Evolutionary conservation across 1,140 invertebrate genomes (phyloP), one percentile per base, ranked within the genome.

Genomic region (Oscheius sp.): DNA sequence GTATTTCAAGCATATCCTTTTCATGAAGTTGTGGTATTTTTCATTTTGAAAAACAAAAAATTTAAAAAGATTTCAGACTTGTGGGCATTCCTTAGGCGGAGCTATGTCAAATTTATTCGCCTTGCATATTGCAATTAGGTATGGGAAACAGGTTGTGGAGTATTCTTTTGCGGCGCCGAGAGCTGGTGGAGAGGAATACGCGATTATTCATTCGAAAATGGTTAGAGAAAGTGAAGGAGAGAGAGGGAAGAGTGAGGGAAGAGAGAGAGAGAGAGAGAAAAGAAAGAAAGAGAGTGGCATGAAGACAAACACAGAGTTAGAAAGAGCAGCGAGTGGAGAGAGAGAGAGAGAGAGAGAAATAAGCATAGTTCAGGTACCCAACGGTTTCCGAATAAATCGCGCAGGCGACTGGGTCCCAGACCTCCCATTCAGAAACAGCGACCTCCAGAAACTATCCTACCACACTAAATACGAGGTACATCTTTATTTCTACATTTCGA

Each of bases 331-430:
- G 7, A 10, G n/a, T n/a, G 7, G n/a, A 42, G 7, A 42, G 38
- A 42, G 38, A n/a, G 38, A 42, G 38, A 42, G n/a, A 42, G 38
- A 42, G 38, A 42, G 7, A 42, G 38, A 42, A 42, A 42, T 10
- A 42, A n/a, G 38, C 38, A 23, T 23, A 20, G 15, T 55, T 23
- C 23, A 55, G 49, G 49, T 55, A 4, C 4, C 7, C 49, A 55
- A 23, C 23, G 28, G 15, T 26, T 55, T 13, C 23, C 7, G 49
- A 7, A 55, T 55, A 7, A 55, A 20, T 23, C 49, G 49, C 15
- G 49, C 15, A 55, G 49, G 49, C 7, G 49, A 55, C 49, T 55
- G 49, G 49, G 23, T 55, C 28, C 49, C 49, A 55, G 49, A 55
- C 23, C 49, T 55, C 28, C 49, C 49, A 7, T 55, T 55, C 23